phyloP scores from a whole-genome alignment of 1,140 invertebrate genomes.

The Cherax quadricarinatus region DNA sequence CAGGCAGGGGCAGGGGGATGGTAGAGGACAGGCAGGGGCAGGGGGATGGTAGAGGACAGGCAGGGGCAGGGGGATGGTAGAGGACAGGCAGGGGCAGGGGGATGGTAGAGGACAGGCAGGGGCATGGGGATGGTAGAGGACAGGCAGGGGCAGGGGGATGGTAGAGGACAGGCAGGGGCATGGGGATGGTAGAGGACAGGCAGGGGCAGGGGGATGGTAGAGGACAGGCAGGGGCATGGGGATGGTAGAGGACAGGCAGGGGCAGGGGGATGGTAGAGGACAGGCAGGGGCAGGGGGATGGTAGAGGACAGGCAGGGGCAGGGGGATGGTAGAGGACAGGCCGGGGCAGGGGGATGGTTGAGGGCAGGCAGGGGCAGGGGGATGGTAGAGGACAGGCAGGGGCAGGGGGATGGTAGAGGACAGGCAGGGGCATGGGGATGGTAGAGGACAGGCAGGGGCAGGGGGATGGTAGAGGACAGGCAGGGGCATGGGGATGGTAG shows the following conservation, averaged over 20 bases:
- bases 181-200: conserved; percentile 6
- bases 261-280: background rate
- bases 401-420: background rate
- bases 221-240: background rate
- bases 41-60: background rate
- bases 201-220: conserved; percentile 14
- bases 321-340: background rate
- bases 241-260: background rate
- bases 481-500: background rate
- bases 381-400: conserved; percentile 14
- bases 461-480: background rate
- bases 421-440: background rate
- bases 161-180: background rate
- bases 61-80: background rate
- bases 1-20: conserved; percentile 16
- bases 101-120: background rate
- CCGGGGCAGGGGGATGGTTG: background rate
- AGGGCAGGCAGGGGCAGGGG: background rate
- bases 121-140: background rate
- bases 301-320: background rate
- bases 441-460: background rate
- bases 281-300: background rate
- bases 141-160: background rate
- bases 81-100: background rate
- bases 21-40: background rate